Evolutionary conservation across 1,140 invertebrate species (phyloP), one percentile per base, ranked within the genome.

Genomic region (Meloidogyne hapla): DNA sequence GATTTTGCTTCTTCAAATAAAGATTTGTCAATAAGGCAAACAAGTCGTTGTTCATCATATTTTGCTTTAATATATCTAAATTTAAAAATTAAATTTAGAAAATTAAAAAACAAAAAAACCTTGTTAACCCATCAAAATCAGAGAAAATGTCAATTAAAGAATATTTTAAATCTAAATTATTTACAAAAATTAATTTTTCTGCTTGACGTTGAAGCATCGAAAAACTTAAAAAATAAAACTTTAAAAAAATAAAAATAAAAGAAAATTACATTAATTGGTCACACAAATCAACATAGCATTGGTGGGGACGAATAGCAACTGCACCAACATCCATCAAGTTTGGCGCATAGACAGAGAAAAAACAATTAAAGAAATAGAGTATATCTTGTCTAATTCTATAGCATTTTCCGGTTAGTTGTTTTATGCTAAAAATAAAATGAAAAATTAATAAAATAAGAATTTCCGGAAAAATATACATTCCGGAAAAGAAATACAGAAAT

Each of bases 261-360:
- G 26, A 18, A n/a, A 23, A 10, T 79, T 68, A 79, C 77, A 81
- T 79, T 10, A 79, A 33, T 26, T 77, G 15, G 8, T 61, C 18
- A 28, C 23, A 28, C 21, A 79, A 25, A 23, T 62, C 79, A 23
- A 66, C 45, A 23, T 62, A 62, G 38, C 21, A 33, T 48, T 80
- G 40, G 33, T 77, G 69, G 13, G 33, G 69, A 23, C 77, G 28
- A 48, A 40, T 25, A 61, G 21, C 21, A 62, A 38, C 21, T 28
- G 13, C n/a, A n/a, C 18, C 48, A n/a, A 68, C 56, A 70, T 79
- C 77, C 78, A 79, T 79, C 12, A 42, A 23, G 10, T 63, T 67
- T 33, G 79, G 79, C 10, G 69, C 82, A 38, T 80, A 80, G 2
- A 80, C 72, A 48, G 80, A 79, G 10, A 81, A 70, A 64, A 80